Percentiles rank a stretch among this genome's conserved stretches.
phyloP scores from a whole-genome alignment of 2,797 vertebrate genomes.

The Brachyalestes nurse region DNA sequence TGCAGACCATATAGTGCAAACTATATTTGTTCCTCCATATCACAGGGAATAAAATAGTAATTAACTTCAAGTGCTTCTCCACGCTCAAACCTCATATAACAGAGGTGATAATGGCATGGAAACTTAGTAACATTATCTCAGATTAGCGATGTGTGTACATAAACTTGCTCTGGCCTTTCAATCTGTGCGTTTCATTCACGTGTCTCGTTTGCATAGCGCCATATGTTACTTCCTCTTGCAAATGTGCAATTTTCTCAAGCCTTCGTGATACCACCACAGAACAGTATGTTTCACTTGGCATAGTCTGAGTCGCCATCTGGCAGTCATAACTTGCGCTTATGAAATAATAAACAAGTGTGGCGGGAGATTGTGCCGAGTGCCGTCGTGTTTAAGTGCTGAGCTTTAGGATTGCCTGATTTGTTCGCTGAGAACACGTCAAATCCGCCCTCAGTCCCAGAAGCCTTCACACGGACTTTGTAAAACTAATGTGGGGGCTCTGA shows the following conservation, averaged over 20 bases:
- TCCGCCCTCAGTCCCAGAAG: conserved; percentile 1
- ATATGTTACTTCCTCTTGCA: conserved; percentile 49
- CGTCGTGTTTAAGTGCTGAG: conserved; percentile 33
- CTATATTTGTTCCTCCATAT: no score
- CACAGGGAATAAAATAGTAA: conserved; percentile 18
- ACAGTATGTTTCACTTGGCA: conserved; percentile 67
- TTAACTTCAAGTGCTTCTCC: not conserved
- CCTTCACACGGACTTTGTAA: not conserved
- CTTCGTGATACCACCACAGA: conserved; percentile 52
- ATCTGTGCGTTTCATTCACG: not conserved
- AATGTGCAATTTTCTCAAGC: conserved; percentile 50
- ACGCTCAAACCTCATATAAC: not conserved
- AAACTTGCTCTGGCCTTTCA: conserved; percentile 2
- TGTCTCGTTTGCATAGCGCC: conserved; percentile 16
- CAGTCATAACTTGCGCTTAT: conserved; percentile 62
- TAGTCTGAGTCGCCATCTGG: conserved; percentile 67
- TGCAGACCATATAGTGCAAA: no score
- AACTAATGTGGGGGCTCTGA: not conserved
- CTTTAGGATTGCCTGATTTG: conserved; percentile 26
- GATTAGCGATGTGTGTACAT: conserved; percentile 1
- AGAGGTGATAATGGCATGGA: not conserved
- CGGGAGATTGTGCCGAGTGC: conserved; percentile 61
- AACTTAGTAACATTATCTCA: not conserved
- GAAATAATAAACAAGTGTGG: conserved; percentile 69
- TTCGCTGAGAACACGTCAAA: conserved; percentile 42